Evolutionary conservation across 2,113 vertebrate species (phyloP).

Genomic region (Cyprinus carpio): DNA sequence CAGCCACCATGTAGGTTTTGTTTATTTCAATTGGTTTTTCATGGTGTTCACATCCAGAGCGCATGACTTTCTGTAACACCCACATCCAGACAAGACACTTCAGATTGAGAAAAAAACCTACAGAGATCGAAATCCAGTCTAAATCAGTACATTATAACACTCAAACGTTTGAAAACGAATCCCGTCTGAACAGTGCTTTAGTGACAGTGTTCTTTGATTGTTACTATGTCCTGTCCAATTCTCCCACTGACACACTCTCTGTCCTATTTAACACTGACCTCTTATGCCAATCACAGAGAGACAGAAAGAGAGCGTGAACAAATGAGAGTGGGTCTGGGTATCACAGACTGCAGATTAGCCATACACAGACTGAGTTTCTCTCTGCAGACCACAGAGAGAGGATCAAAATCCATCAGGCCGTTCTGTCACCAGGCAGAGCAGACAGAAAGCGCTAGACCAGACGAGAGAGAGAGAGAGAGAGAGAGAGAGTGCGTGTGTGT

Average conservation of each 20-base stretch:
- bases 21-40: not conserved
- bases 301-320: not conserved
- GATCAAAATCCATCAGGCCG: conserved; percentile 36
- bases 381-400: conserved; percentile 33
- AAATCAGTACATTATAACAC: not conserved
- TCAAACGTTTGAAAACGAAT: not conserved
- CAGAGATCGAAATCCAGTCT: not conserved
- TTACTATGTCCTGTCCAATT: conserved; percentile 45
- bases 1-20: not conserved
- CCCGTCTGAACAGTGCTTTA: not conserved
- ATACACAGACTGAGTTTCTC: conserved; percentile 13
- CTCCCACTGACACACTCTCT: conserved; percentile 43
- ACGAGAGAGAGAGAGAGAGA: not conserved
- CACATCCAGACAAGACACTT: not conserved
- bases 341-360: conserved; percentile 25
- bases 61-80: not conserved
- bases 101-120: not conserved
- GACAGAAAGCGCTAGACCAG: conserved; percentile 36
- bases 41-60: not conserved
- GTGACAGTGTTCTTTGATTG: conserved; percentile 15
- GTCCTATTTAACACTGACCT: conserved; percentile 51
- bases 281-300: conserved; percentile 9
- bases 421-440: conserved; percentile 45
- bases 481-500: not conserved
- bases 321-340: conserved; percentile 16